Percentiles rank a stretch among this genome's conserved stretches.
Evolutionary conservation across 2,888 invertebrate genomes (phyloP).

Genomic region (Heteromyza rotundicornis): DNA sequence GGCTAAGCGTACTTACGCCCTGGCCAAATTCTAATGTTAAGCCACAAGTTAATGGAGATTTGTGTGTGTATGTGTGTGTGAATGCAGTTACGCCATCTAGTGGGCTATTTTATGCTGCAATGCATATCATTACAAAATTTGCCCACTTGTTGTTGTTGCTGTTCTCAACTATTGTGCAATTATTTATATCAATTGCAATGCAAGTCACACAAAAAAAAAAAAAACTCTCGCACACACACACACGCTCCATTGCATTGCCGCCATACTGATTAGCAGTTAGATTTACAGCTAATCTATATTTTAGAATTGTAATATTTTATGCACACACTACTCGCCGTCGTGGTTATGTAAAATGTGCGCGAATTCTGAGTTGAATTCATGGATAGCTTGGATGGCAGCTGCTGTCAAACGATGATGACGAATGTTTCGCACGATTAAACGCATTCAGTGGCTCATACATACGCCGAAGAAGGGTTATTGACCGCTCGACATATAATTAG

Average conservation of each 20-base stretch:
- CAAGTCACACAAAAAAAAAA: too few relatives aligned
- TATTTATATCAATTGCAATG: slow-evolving; percentile 11
- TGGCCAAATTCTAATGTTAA: too few relatives aligned
- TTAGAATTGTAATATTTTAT: slow-evolving; percentile 37
- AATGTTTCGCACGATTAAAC: slow-evolving; percentile 4
- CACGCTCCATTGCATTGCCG: too few relatives aligned
- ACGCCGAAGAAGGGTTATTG: neutral
- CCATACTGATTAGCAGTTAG: slow-evolving; percentile 41
- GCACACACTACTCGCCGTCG: neutral
- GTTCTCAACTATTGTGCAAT: neutral
- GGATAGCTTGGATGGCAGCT: too few relatives aligned
- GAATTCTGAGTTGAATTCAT: neutral
- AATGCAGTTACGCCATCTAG: too few relatives aligned
- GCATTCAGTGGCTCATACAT: neutral
- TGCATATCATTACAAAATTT: too few relatives aligned
- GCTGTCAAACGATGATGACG: slow-evolving; percentile 14
- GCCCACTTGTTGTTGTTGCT: neutral
- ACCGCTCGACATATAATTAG: neutral
- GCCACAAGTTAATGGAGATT: too few relatives aligned
- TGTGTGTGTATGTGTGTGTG: too few relatives aligned
- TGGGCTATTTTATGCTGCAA: too few relatives aligned
- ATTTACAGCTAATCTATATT: slow-evolving; percentile 54
- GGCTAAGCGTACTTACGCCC: too few relatives aligned
- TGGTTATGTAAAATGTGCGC: neutral
- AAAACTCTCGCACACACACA: too few relatives aligned